Base-by-base conservation (phyloP, 2,888 invertebrate genomes). In the Biston stratarius region DNA sequence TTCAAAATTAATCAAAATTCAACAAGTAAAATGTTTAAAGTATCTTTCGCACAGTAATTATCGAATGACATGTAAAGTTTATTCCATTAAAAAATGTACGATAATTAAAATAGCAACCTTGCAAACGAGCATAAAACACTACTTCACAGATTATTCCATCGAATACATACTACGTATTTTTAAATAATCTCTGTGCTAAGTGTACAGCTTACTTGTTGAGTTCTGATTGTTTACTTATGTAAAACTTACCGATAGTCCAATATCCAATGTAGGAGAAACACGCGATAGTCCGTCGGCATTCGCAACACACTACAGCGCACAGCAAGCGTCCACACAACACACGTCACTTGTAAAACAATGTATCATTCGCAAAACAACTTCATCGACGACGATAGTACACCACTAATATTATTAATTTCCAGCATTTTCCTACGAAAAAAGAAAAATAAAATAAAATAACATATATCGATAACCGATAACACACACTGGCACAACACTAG, bases 331-430 rank as follows among this genome's bases (percentile, higher is more conserved):
- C 91, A 89, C 88, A 90, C 83, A 88, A 85, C 85, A 90, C 90
- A 90, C 87, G 83, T 84, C 91, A 92, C 91, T 90, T 87, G 85
- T 86, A 89, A 88, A 89, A 91, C 83, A 86, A 85, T 88, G 89
- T 92, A 92, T 94, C 92, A 94, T 90, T 94, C 93, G 92, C 89
- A 92, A 93, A 94, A 92, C 77, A 94, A 92, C 90, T 93, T 93
- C 87, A 94, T 92, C 77, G 94, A 91, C 81, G 93, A 91, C 68
- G 92, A 91, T 79, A 94, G 87, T 88, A 93, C 93, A 92, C 91
- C 90, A 93, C 93, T 94, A 88, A 94, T 90, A 90, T 92, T 93
- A 92, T 90, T 91, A 88, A 91, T 91, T 92, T 93, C 93, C 93
- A 89, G 92, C 92, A 86, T 90, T 93, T 90, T 92, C 94, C 94